phyloP scores from a whole-genome alignment of 2,113 vertebrate genomes.

The Pomatostomus ruficeps region DNA sequence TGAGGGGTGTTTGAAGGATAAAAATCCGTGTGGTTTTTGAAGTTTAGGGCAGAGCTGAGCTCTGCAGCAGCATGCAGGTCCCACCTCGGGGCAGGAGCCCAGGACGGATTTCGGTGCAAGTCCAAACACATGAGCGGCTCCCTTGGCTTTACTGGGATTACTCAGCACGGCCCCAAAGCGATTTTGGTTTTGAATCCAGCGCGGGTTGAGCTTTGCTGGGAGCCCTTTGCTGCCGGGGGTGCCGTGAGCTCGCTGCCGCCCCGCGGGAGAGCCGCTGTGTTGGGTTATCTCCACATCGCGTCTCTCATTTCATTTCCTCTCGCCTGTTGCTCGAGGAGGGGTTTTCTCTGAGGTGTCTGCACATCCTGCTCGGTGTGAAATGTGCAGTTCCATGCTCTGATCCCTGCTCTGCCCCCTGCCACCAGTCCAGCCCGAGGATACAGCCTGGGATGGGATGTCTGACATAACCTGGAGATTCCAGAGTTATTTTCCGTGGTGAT shows the following conservation, averaged over 20 bases:
- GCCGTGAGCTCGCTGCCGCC: background rate
- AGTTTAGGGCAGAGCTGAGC: background rate
- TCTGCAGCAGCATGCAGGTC: rapidly evolving
- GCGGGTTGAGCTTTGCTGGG: background rate
- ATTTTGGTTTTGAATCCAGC: background rate
- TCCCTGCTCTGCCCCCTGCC: background rate
- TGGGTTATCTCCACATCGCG: too few species aligned
- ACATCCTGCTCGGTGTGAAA: background rate
- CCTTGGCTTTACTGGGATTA: background rate
- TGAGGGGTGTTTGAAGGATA: background rate
- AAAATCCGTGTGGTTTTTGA: background rate
- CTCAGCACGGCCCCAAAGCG: background rate
- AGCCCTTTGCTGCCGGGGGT: background rate
- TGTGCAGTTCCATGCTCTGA: background rate
- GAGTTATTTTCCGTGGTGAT: background rate
- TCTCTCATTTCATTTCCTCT: constrained; percentile 34
- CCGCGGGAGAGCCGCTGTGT: too few species aligned
- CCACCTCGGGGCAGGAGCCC: background rate
- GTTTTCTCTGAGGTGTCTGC: background rate
- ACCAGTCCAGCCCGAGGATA: too few species aligned
- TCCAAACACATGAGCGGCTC: background rate
- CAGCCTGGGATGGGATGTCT: background rate
- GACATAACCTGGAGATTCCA: background rate
- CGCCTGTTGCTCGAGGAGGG: background rate
- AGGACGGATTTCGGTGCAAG: background rate